Conservation (phyloP, 2,888 invertebrate genomes). For the Blastobasis adustella region DNA sequence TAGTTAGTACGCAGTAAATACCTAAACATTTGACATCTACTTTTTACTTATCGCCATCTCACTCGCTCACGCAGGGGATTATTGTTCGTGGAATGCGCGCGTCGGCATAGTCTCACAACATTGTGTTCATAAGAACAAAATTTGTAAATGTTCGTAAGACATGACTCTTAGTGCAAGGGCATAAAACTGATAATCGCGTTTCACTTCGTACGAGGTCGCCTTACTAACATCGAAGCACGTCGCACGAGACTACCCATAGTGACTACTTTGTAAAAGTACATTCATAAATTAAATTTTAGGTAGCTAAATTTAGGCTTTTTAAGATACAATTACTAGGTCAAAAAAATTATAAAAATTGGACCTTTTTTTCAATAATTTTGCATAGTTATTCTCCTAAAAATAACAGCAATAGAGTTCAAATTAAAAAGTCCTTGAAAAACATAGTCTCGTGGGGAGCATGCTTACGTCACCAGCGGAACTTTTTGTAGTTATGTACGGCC, state of each 20-base stretch:
- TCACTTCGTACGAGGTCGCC: constrained; percentile 13
- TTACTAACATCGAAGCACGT: constrained; percentile 24
- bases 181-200: constrained; percentile 38
- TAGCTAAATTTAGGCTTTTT: constrained; percentile 15
- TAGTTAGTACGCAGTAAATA: constrained; percentile 54
- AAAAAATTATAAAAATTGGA: too few relatives aligned
- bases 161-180: constrained; percentile 14
- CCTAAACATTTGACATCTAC: constrained; percentile 72
- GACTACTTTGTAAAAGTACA: constrained; percentile 68
- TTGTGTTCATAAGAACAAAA: constrained; percentile 34
- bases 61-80: constrained; percentile 57
- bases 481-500: constrained; percentile 59
- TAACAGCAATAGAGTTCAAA: constrained; percentile 51
- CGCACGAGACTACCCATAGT: constrained; percentile 62
- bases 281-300: constrained; percentile 59
- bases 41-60: constrained; percentile 62
- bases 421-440: constrained; percentile 67
- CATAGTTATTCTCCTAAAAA: constrained; percentile 22
- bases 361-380: background rate
- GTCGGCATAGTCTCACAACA: constrained; percentile 66
- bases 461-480: constrained; percentile 60
- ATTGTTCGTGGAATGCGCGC: constrained; percentile 71
- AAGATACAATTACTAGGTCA: background rate
- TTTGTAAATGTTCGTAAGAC: constrained; percentile 17
- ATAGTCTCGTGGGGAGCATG: constrained; percentile 69